Evolutionary conservation across 2,113 vertebrate genomes (phyloP), one percentile per base, ranked within the genome.

Genomic region (Caracal caracal): DNA sequence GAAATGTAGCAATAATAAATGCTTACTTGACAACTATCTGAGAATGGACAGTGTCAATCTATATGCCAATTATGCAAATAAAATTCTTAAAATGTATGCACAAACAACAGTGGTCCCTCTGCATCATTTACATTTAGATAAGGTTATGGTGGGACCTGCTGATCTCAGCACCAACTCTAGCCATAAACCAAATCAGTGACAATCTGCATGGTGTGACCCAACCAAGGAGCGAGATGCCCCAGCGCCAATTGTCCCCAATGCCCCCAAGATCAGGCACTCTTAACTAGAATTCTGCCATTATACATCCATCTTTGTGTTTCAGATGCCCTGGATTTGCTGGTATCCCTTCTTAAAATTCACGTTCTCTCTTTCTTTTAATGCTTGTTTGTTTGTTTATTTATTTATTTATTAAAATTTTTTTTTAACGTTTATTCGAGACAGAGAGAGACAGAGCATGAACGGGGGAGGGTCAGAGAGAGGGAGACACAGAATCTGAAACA

Each of bases 11-110:
- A 49, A 56, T 43, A 70, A 88, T 82, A 96, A 88, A 49, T 40
- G 11, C 28, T 73, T 65, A 95, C 30, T 56, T 90, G 40, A 78
- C 40, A 88, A 53, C 40, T 75, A 76, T 12, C 88, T 83, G 35
- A 94, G 35, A 94, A 82, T 19, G 73, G 51, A 86, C 4, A 24
- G 33, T 59, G 30, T 65, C 35, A 47, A 61, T 40, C 30, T 53
- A 75, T 19, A 37, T 66, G 43, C 10, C 68, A 83, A 70, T 73
- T 37, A 85, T 6, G 35, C 40, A 94, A 88, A 76, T 56, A 70
- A 43, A 90, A 85, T 43, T 16, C 47, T 47, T 3, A 47, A 68
- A 53, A 66, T 76, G 13, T n/a, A 66, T 35, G 3, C 26, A 83
- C 85, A 94, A 78, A 40, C 33, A 85, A 63, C 1, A 43, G 47